A percentile compares a stretch with the other conserved stretches of the same genome.
phyloP scores from a whole-genome alignment of 2,888 invertebrate species.

The Acrobasis consociella region DNA sequence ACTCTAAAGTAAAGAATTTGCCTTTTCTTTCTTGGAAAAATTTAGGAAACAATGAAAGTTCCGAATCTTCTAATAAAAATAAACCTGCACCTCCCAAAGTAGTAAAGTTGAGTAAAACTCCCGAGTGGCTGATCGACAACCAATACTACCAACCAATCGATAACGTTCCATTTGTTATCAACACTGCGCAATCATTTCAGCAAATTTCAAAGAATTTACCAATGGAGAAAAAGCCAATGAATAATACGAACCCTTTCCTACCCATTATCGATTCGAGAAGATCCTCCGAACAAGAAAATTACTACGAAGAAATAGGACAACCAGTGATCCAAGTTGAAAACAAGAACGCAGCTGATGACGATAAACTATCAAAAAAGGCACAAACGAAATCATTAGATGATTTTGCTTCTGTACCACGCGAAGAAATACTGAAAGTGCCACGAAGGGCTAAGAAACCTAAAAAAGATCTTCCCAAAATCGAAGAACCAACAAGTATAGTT shows the following conservation, averaged over 20 bases:
- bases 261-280: slow-evolving; percentile 39
- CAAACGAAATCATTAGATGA: slow-evolving; percentile 46
- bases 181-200: slow-evolving; percentile 47
- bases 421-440: slow-evolving; percentile 70
- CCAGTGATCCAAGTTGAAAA: slow-evolving; percentile 41
- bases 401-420: slow-evolving; percentile 56
- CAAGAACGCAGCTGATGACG: slow-evolving; percentile 71
- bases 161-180: slow-evolving; percentile 65
- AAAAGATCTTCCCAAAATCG: slow-evolving; percentile 41
- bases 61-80: slow-evolving; percentile 44
- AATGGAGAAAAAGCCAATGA: slow-evolving; percentile 32
- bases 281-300: slow-evolving; percentile 62
- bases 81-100: slow-evolving; percentile 42
- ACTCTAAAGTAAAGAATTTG: slow-evolving; percentile 55
- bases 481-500: slow-evolving; percentile 31
- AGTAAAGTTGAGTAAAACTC: slow-evolving; percentile 59
- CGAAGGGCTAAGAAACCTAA: slow-evolving; percentile 66
- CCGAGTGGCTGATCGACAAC: slow-evolving; percentile 66
- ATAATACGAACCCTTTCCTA: slow-evolving; percentile 43
- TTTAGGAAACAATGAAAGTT: slow-evolving; percentile 48
- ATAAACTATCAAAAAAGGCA: slow-evolving; percentile 60
- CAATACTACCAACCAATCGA: slow-evolving; percentile 71
- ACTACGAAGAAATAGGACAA: slow-evolving; percentile 74
- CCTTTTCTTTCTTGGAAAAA: slow-evolving; percentile 58
- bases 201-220: slow-evolving; percentile 34